phyloP scores from a whole-genome alignment of 2,113 vertebrate genomes.

The Microcebus ravelobensis region DNA sequence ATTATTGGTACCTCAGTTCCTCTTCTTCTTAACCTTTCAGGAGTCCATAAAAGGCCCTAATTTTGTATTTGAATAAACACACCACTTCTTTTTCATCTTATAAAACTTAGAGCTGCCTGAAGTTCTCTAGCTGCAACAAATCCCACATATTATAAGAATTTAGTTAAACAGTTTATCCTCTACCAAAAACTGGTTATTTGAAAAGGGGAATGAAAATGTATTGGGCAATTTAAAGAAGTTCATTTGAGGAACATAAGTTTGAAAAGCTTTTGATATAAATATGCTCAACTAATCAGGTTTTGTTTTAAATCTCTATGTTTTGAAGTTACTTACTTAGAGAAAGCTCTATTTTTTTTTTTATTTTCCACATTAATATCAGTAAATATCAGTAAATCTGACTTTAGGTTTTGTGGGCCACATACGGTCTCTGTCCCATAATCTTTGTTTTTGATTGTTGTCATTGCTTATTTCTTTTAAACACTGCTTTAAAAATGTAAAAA shows the following conservation, averaged over 20 bases:
- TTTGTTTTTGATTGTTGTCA: not conserved
- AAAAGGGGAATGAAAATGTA: not conserved
- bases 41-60: not conserved
- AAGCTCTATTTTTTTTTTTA: not conserved
- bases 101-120: not conserved
- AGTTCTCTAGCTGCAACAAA: not conserved
- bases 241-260: not conserved
- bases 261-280: conserved; percentile 22
- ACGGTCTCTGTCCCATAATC: not conserved
- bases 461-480: not conserved
- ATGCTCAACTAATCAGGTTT: not conserved
- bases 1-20: not conserved
- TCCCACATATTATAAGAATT: not conserved
- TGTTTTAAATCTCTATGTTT: not conserved
- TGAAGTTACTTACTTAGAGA: not conserved
- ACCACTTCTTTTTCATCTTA: not conserved
- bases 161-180: not conserved
- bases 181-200: not conserved
- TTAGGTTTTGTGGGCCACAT: not conserved
- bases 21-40: not conserved
- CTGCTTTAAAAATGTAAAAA: conserved; percentile 15
- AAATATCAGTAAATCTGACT: not conserved
- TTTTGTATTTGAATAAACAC: not conserved
- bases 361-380: not conserved
- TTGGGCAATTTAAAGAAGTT: not conserved